Conservation (phyloP, 2,113 vertebrate species). For the Chloebia gouldiae region DNA sequence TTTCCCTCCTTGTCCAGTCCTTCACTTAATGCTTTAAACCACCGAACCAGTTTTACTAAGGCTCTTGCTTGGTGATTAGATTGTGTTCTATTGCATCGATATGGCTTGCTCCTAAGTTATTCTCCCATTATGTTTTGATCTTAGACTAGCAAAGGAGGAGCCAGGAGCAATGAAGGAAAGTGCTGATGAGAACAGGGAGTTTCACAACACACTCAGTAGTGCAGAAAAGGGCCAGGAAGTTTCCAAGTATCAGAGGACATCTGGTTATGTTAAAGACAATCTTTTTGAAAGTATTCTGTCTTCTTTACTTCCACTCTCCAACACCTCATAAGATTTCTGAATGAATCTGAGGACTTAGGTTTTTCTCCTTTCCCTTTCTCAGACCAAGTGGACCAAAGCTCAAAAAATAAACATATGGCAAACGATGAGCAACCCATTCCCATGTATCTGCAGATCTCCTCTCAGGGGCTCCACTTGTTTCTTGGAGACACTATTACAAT, state of each 20-base stretch:
- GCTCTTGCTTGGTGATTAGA: background rate
- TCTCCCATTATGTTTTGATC: background rate
- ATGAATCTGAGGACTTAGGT: background rate
- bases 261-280: background rate
- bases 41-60: background rate
- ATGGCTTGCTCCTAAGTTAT: background rate
- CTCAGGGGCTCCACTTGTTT: background rate
- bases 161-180: background rate
- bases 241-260: background rate
- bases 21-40: background rate
- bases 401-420: background rate
- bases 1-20: background rate
- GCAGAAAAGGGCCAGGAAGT: background rate
- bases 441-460: background rate
- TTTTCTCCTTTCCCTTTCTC: background rate
- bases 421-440: background rate
- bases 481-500: background rate
- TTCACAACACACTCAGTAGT: background rate
- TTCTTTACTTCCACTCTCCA: background rate
- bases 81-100: background rate
- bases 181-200: background rate
- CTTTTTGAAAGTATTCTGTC: background rate
- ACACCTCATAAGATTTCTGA: background rate
- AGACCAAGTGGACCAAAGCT: background rate
- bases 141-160: background rate